Evolutionary conservation across 53 echinoderm and acorn worm species (phyloP), one percentile per base, ranked within the genome.

Genomic region (Mesocentrotus franciscanus): DNA sequence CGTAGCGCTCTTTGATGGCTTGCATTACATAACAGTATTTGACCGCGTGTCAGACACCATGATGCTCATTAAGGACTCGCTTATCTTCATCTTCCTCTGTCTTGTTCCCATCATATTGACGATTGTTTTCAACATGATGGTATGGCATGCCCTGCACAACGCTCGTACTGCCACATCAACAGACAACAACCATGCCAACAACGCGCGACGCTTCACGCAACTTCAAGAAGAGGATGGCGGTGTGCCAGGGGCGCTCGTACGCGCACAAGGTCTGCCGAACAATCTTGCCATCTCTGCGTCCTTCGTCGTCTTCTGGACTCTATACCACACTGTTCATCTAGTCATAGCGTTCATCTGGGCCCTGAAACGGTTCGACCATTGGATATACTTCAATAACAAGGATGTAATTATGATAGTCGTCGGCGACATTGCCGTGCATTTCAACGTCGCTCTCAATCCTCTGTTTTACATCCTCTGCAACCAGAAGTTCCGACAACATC

Each of bases 361-460:
- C 29, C 33, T 94, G 32, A 79, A 61, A 24, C 33, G 62, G 9
- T 94, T 94, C 36, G 24, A 57, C 10, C 94, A 94, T 27, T 83
- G 81, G 62, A 59, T 94, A 29, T 94, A 84, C 83, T 56, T 32
- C 13, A 94, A 94, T 36, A 84, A 62, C 36, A 94, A 83, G 64
- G 83, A 83, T 22, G 84, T 34, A 1, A 61, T 94, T 35, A 17
- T 94, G 32, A 59, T 83, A 16, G n/a, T 58, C 57, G 9, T 94
- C 36, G 35, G 18, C 30, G 94, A 94, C 42, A 32, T 94, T 26
- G 84, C 84, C 29, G 94, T 94, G 39, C 94, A 94, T 61, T 94
- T 94, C 78, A 94, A 94, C 94, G 84, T 94, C 32, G 94, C 94
- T 22, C 94, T 94, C 32, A 94, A 94, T 61, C 94, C 94, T 57